Percentiles rank a stretch among this genome's conserved stretches.
These are phyloP conservation scores for Onychostruthus taczanowskii DNA, from an alignment of 2,113 vertebrate species.

Conservation along the genomic window DNA sequence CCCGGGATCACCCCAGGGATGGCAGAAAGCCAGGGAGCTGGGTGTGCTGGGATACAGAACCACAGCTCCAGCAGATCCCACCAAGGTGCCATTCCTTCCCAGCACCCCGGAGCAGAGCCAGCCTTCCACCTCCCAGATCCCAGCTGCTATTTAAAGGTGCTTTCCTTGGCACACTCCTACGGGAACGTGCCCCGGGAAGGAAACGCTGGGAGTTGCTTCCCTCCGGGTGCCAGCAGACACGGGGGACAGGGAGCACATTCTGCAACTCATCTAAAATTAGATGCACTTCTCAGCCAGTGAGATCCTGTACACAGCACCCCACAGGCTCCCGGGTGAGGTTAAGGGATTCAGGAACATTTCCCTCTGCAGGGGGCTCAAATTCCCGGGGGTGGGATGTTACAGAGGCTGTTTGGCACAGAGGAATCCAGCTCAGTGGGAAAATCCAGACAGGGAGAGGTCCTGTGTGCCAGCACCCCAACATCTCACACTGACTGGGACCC, in stretches of 20 bases:
- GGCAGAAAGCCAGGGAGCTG: background rate
- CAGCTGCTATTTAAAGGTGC: background rate
- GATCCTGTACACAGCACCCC: fast-evolving
- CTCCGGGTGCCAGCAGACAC: background rate
- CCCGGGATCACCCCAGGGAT: fast-evolving
- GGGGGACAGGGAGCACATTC: background rate
- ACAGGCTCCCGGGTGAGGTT: fast-evolving
- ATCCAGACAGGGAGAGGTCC: background rate
- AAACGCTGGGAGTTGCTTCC: background rate
- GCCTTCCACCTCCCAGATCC: background rate
- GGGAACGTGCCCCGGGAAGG: background rate
- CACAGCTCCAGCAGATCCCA: background rate
- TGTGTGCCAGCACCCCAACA: background rate
- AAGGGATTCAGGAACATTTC: fast-evolving
- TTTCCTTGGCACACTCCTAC: background rate
- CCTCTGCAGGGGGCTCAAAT: background rate
- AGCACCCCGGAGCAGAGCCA: background rate
- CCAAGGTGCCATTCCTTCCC: background rate
- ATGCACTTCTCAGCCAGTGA: background rate
- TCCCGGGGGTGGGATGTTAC: fast-evolving
- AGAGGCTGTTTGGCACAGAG: background rate
- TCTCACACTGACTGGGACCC: fast-evolving
- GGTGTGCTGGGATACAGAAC: background rate
- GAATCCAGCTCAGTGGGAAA: background rate
- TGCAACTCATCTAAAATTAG: background rate